Evolutionary conservation across 2,888 invertebrate genomes (phyloP), one percentile per base, ranked within the genome.

Genomic region (Leptinotarsa rubiginosa): DNA sequence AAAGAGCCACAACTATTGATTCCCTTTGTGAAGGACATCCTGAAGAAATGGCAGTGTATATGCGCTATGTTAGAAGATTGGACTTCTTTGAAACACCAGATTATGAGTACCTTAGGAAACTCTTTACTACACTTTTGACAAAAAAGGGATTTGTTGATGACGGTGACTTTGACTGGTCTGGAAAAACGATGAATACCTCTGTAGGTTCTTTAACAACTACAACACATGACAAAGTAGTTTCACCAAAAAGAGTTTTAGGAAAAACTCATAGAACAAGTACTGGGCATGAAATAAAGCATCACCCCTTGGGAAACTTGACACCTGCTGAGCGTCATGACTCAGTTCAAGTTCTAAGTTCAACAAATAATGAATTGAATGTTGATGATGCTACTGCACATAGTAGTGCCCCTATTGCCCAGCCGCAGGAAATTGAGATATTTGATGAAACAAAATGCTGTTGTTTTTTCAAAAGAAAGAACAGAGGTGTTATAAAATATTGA

Each of bases 31-130:
- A 95, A 84, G 94, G 94, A 77, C 94, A 95, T 90, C 93, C 95
- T 86, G 99, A 99, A 89, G 99, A 99, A 90, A 94, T 99, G 92
- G 96, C 98, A 81, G 97, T 96, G 87, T 99, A 99, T 90, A 92
- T 99, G 84, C 94, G 98, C 86, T 99, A 99, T 90, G 99, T 99
- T 77, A 85, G 95, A 84, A 93, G 97, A 87, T 91, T 99, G 88
- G 99, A 99, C 90, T 99, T 99, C 92, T 99, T 99, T 91, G 99
- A 99, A 91, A 97, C 97, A 82, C 99, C 99, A 76, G 99, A 99
- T 91, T 99, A 99, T 91, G 98, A 99, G 89, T 98, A 98, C 91
- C 92, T 98, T 88, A 92, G 97, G 86, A 96, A 96, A 88, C 92
- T 98, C 89, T 98, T 98, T 91, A 94, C 94, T 88, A 96, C 96